These are phyloP conservation scores for Bellardia bayeri DNA, from an alignment of 2,888 invertebrate species.

Conservation along the genomic window DNA sequence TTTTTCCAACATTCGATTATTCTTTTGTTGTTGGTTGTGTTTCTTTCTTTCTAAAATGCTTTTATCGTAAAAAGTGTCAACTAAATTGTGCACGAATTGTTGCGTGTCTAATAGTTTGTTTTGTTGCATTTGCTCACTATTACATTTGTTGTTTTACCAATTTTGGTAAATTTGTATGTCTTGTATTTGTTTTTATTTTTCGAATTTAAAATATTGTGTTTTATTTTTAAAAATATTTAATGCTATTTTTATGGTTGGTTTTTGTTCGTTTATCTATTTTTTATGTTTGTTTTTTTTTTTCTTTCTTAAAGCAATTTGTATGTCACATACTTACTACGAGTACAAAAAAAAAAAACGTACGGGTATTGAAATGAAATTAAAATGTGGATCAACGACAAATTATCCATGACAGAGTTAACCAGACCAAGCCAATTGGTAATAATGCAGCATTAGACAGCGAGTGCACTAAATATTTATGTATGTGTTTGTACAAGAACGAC, in stretches of 20 bases:
- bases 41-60: conserved; percentile 3
- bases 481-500: no score
- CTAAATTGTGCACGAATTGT: conserved; percentile 61
- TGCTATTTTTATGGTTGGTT: conserved; percentile 38
- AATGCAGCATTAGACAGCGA: neutral
- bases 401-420: conserved; percentile 38
- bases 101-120: conserved; percentile 36
- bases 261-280: neutral
- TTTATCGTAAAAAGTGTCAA: conserved; percentile 63
- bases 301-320: conserved; percentile 29
- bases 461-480: neutral
- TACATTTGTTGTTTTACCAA: conserved; percentile 50
- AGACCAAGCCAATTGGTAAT: conserved; percentile 38
- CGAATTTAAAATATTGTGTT: neutral
- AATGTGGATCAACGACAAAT: conserved; percentile 54
- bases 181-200: conserved; percentile 6
- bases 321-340: conserved; percentile 18
- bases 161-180: conserved; percentile 35
- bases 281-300: neutral
- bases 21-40: neutral
- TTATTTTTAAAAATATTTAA: conserved; percentile 39
- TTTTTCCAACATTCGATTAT: neutral
- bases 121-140: neutral
- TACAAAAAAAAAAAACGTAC: conserved; percentile 11
- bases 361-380: conserved; percentile 25